Evolutionary conservation across 1,140 invertebrate genomes (phyloP).

Genomic region (Papilio dardanus): DNA sequence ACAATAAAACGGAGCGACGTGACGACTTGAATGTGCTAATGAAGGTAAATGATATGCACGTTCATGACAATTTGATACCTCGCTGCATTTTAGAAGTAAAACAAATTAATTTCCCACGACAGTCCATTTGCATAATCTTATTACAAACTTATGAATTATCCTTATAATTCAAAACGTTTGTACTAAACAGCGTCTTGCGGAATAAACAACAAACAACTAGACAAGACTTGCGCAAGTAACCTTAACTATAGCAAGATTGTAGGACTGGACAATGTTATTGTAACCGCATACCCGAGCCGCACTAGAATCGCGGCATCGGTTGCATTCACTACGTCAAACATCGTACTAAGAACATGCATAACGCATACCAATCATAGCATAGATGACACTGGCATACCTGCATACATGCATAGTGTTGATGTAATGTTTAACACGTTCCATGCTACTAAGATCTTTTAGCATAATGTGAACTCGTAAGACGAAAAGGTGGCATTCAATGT

Average conservation of each 20-base stretch:
- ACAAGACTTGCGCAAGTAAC: background rate
- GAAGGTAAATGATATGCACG: background rate
- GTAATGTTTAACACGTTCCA: constrained; percentile 5
- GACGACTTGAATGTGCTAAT: background rate
- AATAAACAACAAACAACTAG: background rate
- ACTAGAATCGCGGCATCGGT: constrained; percentile 49
- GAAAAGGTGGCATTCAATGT: background rate
- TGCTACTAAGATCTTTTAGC: background rate
- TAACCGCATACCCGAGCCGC: constrained; percentile 49
- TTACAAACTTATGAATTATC: background rate
- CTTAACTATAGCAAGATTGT: background rate
- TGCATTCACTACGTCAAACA: constrained; percentile 37
- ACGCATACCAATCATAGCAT: background rate
- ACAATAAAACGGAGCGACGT: constrained; percentile 4
- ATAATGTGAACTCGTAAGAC: background rate
- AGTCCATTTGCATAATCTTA: background rate
- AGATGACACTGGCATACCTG: background rate
- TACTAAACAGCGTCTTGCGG: background rate
- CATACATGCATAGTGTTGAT: background rate
- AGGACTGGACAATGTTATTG: constrained; percentile 49
- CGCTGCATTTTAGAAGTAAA: background rate
- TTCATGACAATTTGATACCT: background rate
- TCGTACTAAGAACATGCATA: constrained; percentile 22
- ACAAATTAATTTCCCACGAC: background rate
- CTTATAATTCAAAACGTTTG: background rate